Evolutionary conservation across 2,113 vertebrate genomes (phyloP).

Genomic region (Corythoichthys haematopterus): DNA sequence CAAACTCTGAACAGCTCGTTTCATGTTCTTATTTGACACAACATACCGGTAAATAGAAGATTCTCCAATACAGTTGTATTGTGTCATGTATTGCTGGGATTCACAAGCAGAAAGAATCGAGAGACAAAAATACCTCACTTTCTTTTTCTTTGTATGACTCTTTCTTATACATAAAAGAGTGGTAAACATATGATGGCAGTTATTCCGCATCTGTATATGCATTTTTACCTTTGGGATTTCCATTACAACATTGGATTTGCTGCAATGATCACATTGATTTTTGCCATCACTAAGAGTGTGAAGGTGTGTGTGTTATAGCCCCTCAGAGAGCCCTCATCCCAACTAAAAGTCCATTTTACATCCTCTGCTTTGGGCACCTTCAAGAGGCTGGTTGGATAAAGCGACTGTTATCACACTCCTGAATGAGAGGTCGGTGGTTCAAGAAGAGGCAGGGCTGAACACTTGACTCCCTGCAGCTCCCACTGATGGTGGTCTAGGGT

Average conservation of each 20-base stretch:
- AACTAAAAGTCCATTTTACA: conserved; percentile 21
- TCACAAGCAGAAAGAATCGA: conserved; percentile 3
- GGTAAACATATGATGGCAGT: conserved; percentile 4
- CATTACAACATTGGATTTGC: conserved; percentile 46
- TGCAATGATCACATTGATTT: conserved; percentile 49
- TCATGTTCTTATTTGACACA: conserved; percentile 5
- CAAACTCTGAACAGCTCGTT: conserved; percentile 11
- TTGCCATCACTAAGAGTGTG: conserved; percentile 24
- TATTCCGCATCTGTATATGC: conserved; percentile 16
- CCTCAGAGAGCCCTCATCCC: conserved; percentile 25
- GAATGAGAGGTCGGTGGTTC: conserved; percentile 23
- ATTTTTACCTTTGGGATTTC: conserved; percentile 47
- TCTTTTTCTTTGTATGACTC: conserved; percentile 16
- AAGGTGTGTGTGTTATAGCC: conserved; percentile 22
- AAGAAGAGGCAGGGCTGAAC: conserved; percentile 5
- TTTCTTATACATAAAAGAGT: not conserved
- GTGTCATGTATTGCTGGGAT: not conserved
- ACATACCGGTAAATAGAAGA: not conserved
- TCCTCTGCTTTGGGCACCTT: conserved; percentile 9
- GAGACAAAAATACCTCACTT: not conserved
- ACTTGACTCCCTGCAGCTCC: conserved; percentile 17
- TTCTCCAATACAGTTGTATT: not conserved
- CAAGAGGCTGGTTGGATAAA: conserved; percentile 21
- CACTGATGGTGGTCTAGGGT: conserved; percentile 19
- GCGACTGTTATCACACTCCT: not conserved